Evolutionary conservation across 1,140 invertebrate species (phyloP).

Genomic region (Drosophila watanabei): DNA sequence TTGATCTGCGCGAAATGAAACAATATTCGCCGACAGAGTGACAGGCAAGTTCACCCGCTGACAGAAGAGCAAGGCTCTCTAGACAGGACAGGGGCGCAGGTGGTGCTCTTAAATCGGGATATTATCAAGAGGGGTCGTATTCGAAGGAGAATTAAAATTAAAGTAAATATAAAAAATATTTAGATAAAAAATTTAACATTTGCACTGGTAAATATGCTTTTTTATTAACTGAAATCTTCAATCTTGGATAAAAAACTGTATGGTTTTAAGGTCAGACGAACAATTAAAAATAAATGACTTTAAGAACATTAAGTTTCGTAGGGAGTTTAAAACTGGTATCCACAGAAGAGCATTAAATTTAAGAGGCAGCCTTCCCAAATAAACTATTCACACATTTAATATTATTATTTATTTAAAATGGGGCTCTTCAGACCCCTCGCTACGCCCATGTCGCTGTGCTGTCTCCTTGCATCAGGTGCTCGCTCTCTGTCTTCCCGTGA

Average conservation of each 20-base stretch:
- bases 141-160: background rate
- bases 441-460: background rate
- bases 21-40: constrained; percentile 37
- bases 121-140: background rate
- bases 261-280: no score
- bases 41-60: constrained; percentile 45
- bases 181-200: no score
- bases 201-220: no score
- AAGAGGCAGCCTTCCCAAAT: background rate
- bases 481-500: background rate
- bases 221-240: no score
- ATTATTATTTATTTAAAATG: background rate
- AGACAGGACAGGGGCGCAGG: constrained; percentile 20
- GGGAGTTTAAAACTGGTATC: no score
- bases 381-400: no score
- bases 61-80: constrained; percentile 39
- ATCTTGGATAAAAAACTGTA: no score
- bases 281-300: no score
- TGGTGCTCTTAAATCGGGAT: background rate
- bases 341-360: background rate
- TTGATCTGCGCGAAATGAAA: constrained; percentile 27
- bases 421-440: background rate
- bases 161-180: no score
- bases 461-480: background rate
- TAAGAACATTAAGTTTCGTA: no score